These are phyloP conservation scores for Equus quagga DNA, from an alignment of 2,113 vertebrate genomes.

Conservation along the genomic window DNA sequence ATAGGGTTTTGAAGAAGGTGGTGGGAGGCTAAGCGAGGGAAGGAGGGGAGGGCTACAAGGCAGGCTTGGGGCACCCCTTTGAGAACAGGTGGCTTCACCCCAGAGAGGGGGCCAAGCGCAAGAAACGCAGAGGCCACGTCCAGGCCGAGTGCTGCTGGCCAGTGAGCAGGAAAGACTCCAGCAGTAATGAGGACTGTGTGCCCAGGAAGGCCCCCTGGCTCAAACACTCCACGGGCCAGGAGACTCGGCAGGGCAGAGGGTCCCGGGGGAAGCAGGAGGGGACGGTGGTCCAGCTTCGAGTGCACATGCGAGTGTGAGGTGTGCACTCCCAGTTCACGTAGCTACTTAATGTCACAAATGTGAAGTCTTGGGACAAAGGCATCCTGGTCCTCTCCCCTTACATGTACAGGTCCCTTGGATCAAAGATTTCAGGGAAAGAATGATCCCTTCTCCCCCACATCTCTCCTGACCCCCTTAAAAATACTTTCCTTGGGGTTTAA, in stretches of 20 bases:
- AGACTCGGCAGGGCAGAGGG: too few relatives aligned
- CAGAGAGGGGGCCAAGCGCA: neutral
- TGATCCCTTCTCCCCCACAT: rapidly evolving
- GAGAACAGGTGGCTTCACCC: neutral
- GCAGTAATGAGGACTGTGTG: neutral
- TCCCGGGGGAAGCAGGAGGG: neutral
- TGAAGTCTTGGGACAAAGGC: neutral
- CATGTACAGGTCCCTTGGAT: neutral
- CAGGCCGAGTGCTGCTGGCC: neutral
- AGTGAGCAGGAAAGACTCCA: neutral
- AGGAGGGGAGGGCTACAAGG: neutral
- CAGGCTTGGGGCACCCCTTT: neutral
- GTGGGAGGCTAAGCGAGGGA: neutral
- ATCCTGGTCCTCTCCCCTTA: neutral
- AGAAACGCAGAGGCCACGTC: neutral
- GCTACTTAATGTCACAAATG: neutral
- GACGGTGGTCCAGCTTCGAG: neutral
- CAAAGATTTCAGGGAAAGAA: neutral
- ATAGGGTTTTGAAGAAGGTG: neutral
- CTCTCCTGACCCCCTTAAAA: neutral
- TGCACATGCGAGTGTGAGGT: rapidly evolving
- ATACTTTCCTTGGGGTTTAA: neutral
- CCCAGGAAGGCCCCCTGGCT: constrained; percentile 62
- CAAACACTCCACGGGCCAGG: constrained; percentile 46
- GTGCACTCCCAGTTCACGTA: too few relatives aligned